Conservation (phyloP, 2,113 vertebrate genomes). For the Gambusia holbrooki region DNA sequence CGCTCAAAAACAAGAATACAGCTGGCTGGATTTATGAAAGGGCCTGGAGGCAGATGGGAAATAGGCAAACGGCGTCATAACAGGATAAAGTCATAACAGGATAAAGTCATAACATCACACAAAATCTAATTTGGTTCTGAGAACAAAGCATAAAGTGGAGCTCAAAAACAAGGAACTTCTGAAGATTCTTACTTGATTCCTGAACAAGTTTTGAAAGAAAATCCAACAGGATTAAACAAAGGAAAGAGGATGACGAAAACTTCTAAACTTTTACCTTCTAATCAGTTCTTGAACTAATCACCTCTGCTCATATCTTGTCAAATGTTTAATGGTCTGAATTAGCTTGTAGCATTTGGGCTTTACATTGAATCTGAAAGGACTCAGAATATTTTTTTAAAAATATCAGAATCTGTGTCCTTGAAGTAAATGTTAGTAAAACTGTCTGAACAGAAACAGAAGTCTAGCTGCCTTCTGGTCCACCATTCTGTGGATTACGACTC, state of each 20-base stretch:
- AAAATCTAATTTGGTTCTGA: conserved; percentile 28
- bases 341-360: background rate
- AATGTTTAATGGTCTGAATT: background rate
- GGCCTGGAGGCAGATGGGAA: conserved; percentile 18
- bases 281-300: too few species aligned
- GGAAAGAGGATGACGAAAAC: too few species aligned
- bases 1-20: conserved; percentile 40
- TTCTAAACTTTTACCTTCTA: too few species aligned
- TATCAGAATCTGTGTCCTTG: background rate
- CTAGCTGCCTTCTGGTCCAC: too few species aligned
- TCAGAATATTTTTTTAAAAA: background rate
- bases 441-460: too few species aligned
- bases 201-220: too few species aligned
- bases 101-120: conserved; percentile 30
- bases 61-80: conserved; percentile 18
- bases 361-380: background rate
- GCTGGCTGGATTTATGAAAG: conserved; percentile 22
- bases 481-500: too few species aligned
- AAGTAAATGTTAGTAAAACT: too few species aligned
- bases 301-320: background rate
- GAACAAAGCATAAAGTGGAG: background rate
- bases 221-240: too few species aligned
- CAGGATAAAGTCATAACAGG: conserved; percentile 20
- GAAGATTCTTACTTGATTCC: background rate
- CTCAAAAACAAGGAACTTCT: background rate